Base-by-base conservation (phyloP, 2,797 vertebrate genomes). In the Chelon auratus region DNA sequence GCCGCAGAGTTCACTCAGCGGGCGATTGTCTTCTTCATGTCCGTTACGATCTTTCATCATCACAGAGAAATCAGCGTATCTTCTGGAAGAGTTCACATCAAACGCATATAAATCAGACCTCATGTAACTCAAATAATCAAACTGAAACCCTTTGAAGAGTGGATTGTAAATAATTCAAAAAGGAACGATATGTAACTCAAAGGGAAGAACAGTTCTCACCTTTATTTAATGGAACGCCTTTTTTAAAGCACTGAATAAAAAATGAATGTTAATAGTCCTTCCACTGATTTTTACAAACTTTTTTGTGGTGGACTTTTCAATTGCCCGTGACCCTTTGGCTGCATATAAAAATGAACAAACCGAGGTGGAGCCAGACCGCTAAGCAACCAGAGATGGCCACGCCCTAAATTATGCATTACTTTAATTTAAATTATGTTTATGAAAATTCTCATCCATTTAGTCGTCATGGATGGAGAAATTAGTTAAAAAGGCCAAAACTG, bases 31-130 rank as follows among this genome's bases (percentile, higher is more conserved):
- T 57, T 77, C 72, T 8, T 68, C 63, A 45, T 26, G 48, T 22
- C 55, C 1, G 22, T 37, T 7, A 1, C 56, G 0, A 62, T 36
- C 80, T 87, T 80, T 84, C 80, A 85, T 81, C 77, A 50, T 53
- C 47, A 2, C 53, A 5, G 39, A 47, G 9, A 64, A 74, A 70
- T 62, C 53, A 42, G 59, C 55, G 66, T 51, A 53, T 45, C 59
- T 60, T 74, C 59, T 68, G 40, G 67, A 62, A 61, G 62, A 48
- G 58, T 56, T 37, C 60, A 78, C 83, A 55, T 84, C 86, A 80
- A 78, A 84, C 57, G 48, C 47, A 70, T 1, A 47, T 3, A 9
- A 37, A 72, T 68, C 45, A 47, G 18, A 5, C 52, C 48, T 57
- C 26, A 12, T 72, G 69, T 69, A 42, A 30, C 62, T 79, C 70